These are phyloP conservation scores for Epistrophe grossulariae DNA, from an alignment of 2,888 invertebrate genomes.

Conservation along the genomic window DNA sequence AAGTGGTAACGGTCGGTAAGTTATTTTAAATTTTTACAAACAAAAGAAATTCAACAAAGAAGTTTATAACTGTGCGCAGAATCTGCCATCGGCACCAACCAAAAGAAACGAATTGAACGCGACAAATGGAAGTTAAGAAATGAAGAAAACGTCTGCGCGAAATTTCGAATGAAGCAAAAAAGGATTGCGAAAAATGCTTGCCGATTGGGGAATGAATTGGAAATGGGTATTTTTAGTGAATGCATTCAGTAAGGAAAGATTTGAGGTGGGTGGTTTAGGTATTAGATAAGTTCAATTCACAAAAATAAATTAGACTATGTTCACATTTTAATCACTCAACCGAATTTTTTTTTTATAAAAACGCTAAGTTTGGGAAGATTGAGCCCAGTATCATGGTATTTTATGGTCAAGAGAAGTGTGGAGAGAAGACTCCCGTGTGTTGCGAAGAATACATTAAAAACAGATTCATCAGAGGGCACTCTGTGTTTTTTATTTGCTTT, in stretches of 20 bases:
- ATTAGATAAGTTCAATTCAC: constrained; percentile 1
- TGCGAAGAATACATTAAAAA: too few species aligned
- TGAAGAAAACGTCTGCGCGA: constrained; percentile 61
- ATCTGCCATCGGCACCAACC: neutral
- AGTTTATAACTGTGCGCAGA: constrained; percentile 61
- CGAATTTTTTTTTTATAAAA: too few species aligned
- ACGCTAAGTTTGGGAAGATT: too few species aligned
- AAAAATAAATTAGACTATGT: too few species aligned
- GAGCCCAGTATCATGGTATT: too few species aligned
- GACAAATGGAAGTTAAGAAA: constrained; percentile 51
- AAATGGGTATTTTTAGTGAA: constrained; percentile 8
- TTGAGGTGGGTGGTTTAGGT: neutral
- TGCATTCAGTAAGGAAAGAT: constrained; percentile 9
- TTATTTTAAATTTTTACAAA: constrained; percentile 49
- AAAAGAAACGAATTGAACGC: constrained; percentile 55
- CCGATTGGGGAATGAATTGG: constrained; percentile 19
- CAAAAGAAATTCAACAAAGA: constrained; percentile 65
- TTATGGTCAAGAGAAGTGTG: too few species aligned
- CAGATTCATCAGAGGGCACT: too few species aligned
- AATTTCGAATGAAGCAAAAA: constrained; percentile 53
- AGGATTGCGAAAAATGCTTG: constrained; percentile 52
- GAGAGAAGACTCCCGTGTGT: too few species aligned
- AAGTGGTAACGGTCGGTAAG: constrained; percentile 58
- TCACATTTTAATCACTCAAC: too few species aligned
- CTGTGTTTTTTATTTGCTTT: too few species aligned